Conservation (phyloP, 2,113 vertebrate genomes). For the Psammodynastes pulverulentus region DNA sequence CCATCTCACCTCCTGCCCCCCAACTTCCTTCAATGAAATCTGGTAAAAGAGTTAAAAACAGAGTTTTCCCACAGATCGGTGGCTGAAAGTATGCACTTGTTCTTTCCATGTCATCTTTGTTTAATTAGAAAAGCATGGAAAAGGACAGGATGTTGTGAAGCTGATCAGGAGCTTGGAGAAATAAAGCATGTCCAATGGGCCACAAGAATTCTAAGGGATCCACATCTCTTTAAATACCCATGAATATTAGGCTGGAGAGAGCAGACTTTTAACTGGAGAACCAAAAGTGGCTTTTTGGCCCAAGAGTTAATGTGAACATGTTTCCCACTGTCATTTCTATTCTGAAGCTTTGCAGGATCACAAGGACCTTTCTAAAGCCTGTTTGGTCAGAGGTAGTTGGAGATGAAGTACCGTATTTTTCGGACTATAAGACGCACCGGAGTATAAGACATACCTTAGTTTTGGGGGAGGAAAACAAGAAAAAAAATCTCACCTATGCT, state of each 20-base stretch:
- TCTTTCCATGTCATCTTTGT: neutral
- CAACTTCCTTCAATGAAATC: neutral
- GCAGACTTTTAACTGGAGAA: neutral
- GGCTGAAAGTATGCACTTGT: neutral
- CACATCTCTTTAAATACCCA: neutral
- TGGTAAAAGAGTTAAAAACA: neutral
- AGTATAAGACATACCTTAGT: no score
- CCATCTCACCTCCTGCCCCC: neutral
- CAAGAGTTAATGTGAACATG: neutral
- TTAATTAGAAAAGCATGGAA: neutral
- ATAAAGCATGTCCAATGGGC: neutral
- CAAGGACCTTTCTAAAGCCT: neutral
- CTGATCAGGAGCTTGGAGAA: neutral
- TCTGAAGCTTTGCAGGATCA: neutral
- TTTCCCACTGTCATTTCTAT: neutral
- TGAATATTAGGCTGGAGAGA: neutral
- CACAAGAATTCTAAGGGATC: neutral
- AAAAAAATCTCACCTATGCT: no score
- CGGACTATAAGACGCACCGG: no score
- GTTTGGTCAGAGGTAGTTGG: neutral
- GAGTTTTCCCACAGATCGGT: neutral
- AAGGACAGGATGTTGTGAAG: neutral
- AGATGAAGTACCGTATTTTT: no score
- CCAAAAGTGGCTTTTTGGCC: no score
- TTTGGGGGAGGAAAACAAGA: no score